phyloP scores from a whole-genome alignment of 2,113 vertebrate species.

The Cyanoramphus novaezelandiae region DNA sequence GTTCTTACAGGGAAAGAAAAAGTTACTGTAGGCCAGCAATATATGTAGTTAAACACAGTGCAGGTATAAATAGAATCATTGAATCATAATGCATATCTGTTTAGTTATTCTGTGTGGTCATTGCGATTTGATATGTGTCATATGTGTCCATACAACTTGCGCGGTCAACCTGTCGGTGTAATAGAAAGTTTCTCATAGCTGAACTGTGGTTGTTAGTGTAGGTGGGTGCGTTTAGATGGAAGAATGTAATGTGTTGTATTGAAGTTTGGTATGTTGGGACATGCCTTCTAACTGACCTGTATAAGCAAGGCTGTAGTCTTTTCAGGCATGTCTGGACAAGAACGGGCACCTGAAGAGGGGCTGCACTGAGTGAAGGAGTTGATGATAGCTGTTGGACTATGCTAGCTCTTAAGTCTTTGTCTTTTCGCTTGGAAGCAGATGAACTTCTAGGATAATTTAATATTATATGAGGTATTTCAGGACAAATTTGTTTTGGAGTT shows the following conservation, averaged over 20 bases:
- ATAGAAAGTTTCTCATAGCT: neutral
- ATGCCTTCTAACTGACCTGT: neutral
- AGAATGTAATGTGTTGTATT: neutral
- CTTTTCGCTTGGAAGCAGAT: neutral
- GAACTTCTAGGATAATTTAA: neutral
- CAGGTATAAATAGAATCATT: neutral
- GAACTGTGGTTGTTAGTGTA: neutral
- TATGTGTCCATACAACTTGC: neutral
- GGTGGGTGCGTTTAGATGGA: neutral
- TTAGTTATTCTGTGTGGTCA: neutral
- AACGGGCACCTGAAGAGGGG: neutral
- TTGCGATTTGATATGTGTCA: neutral
- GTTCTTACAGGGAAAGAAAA: neutral
- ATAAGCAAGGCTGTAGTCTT: neutral
- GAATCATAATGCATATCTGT: neutral
- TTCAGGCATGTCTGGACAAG: neutral
- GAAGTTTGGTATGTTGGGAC: neutral
- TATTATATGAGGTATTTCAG: neutral
- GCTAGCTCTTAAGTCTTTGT: accelerated
- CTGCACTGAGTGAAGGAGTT: neutral
- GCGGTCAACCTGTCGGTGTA: neutral
- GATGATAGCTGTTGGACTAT: neutral
- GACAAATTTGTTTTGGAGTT: neutral
- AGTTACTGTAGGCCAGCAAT: neutral
- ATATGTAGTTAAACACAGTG: neutral